These are phyloP conservation scores for Ctenopoma multispine DNA, from an alignment of 2,797 vertebrate species.

Conservation along the genomic window DNA sequence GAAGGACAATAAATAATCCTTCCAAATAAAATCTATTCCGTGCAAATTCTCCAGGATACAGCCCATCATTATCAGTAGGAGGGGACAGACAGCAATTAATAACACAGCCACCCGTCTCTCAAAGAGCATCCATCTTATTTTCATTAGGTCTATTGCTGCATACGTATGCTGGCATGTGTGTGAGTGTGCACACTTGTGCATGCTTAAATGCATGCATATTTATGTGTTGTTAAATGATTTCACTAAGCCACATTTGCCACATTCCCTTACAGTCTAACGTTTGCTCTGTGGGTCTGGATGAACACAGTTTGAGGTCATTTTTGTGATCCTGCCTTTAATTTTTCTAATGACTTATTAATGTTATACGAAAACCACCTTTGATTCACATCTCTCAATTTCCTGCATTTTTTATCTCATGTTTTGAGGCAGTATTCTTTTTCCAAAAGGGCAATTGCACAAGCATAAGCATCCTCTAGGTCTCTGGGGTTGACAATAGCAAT, in stretches of 20 bases:
- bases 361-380: constrained; percentile 73
- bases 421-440: constrained; percentile 76
- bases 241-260: constrained; percentile 55
- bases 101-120: constrained; percentile 86
- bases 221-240: constrained; percentile 65
- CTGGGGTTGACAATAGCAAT: constrained; percentile 84
- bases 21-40: constrained; percentile 93
- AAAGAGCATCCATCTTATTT: constrained; percentile 86
- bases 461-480: constrained; percentile 79
- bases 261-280: constrained; percentile 63
- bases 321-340: constrained; percentile 78
- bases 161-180: constrained; percentile 58
- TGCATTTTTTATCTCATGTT: constrained; percentile 75
- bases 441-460: constrained; percentile 79
- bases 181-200: constrained; percentile 26
- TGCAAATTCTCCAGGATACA: constrained; percentile 91
- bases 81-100: constrained; percentile 92
- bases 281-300: constrained; percentile 54
- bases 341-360: constrained; percentile 76
- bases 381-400: constrained; percentile 70
- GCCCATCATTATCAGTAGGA: constrained; percentile 91
- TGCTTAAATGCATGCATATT: constrained; percentile 54
- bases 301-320: constrained; percentile 57
- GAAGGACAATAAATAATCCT: constrained; percentile 92
- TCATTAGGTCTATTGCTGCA: constrained; percentile 84